These are phyloP conservation scores for Vollenhovia emeryi DNA, from an alignment of 1,140 invertebrate species.

Conservation along the genomic window DNA sequence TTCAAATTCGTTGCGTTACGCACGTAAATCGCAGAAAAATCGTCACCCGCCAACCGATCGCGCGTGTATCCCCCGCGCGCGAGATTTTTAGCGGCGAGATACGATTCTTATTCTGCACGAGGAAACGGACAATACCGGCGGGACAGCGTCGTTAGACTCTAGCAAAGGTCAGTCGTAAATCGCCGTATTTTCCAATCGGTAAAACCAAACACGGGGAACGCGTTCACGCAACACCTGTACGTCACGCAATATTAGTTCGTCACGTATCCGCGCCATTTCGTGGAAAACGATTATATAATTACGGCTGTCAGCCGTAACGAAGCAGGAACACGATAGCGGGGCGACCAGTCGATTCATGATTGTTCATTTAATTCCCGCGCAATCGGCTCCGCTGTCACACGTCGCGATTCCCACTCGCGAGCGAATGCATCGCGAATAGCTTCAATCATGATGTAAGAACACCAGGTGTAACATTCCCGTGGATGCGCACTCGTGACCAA, in stretches of 20 bases:
- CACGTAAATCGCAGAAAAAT: slow-evolving; percentile 17
- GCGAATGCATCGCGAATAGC: not conserved
- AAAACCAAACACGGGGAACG: not conserved
- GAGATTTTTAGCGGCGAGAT: not conserved
- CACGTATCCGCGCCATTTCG: slow-evolving; percentile 21
- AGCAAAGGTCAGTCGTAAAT: slow-evolving; percentile 15
- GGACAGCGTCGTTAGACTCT: not conserved
- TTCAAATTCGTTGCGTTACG: slow-evolving; percentile 14
- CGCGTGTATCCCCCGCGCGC: not conserved
- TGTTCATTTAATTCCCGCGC: slow-evolving; percentile 7
- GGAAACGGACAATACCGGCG: not conserved
- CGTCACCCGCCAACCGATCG: not conserved
- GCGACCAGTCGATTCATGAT: slow-evolving; percentile 11
- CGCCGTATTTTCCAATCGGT: slow-evolving; percentile 34
- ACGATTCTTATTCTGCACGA: not conserved
- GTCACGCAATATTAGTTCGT: slow-evolving; percentile 31
- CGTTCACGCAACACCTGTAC: slow-evolving; percentile 18
- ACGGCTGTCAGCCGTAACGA: slow-evolving; percentile 4
- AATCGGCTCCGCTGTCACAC: slow-evolving; percentile 3
- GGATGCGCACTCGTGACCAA: too few species aligned
- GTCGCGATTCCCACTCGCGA: not conserved
- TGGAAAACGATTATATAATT: slow-evolving; percentile 48
- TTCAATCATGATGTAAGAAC: too few species aligned
- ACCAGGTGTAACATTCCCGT: too few species aligned
- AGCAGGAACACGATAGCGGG: not conserved